Conservation (phyloP, 2,797 vertebrate species). For the Scolopax bukidnonensis region DNA sequence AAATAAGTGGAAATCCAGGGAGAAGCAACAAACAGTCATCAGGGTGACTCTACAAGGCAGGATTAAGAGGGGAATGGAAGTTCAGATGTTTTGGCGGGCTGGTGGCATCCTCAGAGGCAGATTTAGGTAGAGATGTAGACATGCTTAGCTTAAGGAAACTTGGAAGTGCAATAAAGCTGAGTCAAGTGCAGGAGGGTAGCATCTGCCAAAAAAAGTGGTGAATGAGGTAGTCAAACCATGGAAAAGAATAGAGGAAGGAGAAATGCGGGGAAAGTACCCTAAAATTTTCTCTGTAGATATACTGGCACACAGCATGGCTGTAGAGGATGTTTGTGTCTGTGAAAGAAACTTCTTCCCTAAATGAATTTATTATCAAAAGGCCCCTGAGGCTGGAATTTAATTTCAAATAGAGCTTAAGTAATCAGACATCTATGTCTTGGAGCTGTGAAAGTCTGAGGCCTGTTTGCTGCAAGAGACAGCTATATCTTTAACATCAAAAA, state of each 20-base stretch:
- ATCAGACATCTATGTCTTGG: constrained; percentile 72
- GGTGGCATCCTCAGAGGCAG: neutral
- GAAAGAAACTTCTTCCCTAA: constrained; percentile 58
- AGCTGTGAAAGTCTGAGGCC: constrained; percentile 62
- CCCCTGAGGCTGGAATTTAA: constrained; percentile 73
- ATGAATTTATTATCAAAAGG: constrained; percentile 73
- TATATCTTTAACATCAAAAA: constrained; percentile 69
- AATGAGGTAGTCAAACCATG: neutral
- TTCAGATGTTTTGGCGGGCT: neutral
- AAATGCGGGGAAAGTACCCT: constrained; percentile 57
- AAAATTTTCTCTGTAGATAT: neutral
- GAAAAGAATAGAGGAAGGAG: neutral
- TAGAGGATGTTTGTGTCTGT: constrained; percentile 42
- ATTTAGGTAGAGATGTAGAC: neutral
- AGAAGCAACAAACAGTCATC: neutral
- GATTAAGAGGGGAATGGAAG: neutral
- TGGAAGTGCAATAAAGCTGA: constrained; percentile 14
- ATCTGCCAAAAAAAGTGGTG: constrained; percentile 8
- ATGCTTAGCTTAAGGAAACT: neutral
- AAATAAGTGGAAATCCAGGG: neutral
- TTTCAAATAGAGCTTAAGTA: constrained; percentile 73
- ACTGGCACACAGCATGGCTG: neutral
- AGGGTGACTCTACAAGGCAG: neutral
- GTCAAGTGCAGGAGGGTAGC: constrained; percentile 33
- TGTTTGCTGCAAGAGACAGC: constrained; percentile 49